Conservation (phyloP, 2,888 invertebrate genomes). For the Acronicta leporina region DNA sequence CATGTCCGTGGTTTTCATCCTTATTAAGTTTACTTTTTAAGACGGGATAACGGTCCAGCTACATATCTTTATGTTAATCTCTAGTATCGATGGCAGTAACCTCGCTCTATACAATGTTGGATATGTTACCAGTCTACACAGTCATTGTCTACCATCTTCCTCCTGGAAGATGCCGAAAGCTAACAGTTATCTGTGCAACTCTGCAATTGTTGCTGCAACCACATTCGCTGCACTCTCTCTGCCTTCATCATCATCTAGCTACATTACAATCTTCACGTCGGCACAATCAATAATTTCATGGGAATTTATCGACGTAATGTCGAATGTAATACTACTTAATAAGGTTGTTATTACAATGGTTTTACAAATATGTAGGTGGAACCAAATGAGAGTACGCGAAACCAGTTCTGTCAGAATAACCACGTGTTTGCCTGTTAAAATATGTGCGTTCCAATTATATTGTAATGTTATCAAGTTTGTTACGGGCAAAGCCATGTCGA, state of each 20-base stretch:
- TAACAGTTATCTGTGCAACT: constrained; percentile 4
- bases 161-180: constrained; percentile 16
- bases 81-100: neutral
- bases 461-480: constrained; percentile 29
- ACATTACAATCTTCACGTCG: constrained; percentile 35
- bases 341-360: constrained; percentile 57
- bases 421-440: constrained; percentile 56
- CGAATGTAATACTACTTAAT: constrained; percentile 42
- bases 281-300: constrained; percentile 32
- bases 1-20: too few relatives aligned
- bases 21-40: neutral
- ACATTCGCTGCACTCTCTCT: constrained; percentile 38
- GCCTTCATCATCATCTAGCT: constrained; percentile 11
- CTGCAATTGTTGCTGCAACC: constrained; percentile 16
- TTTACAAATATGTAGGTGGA: constrained; percentile 12
- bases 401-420: constrained; percentile 57
- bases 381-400: constrained; percentile 41
- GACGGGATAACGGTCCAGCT: neutral
- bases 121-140: neutral
- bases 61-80: neutral
- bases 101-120: neutral
- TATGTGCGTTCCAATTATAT: constrained; percentile 58
- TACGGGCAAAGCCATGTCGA: constrained; percentile 1
- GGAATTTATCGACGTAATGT: constrained; percentile 32
- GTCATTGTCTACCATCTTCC: neutral